phyloP scores from a whole-genome alignment of 64 coral and sea anemone genomes.

The Dendrophyllia cribrosa region DNA sequence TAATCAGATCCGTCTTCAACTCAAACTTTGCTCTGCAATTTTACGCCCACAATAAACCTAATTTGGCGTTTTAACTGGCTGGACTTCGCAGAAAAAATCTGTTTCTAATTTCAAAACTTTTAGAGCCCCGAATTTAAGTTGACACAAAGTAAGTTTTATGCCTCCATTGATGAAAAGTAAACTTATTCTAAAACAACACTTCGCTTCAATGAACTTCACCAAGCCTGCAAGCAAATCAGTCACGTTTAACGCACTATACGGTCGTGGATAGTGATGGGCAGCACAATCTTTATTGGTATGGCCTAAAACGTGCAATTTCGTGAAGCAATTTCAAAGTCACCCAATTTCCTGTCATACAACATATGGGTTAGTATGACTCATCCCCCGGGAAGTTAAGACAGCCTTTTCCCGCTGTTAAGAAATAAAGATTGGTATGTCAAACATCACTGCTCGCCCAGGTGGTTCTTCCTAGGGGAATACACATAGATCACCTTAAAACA shows the following conservation, averaged over 20 bases:
- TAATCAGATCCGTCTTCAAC: no score
- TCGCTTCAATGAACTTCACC: conserved; percentile 30
- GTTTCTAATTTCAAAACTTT: no score
- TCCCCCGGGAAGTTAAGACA: neutral
- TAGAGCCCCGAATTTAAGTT: no score
- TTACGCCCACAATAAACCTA: no score
- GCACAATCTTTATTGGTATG: neutral
- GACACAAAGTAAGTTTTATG: neutral
- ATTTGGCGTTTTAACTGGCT: no score
- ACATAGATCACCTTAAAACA: neutral
- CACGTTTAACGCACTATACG: conserved; percentile 4
- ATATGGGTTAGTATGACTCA: neutral
- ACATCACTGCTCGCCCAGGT: conserved; percentile 40
- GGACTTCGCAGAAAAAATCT: no score
- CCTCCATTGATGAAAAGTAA: neutral
- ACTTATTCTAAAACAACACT: conserved; percentile 12
- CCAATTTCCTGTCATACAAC: no score
- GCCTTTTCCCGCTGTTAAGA: neutral
- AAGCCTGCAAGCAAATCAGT: conserved; percentile 1
- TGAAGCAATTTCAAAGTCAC: no score
- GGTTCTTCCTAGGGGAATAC: conserved; percentile 29
- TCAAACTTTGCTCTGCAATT: no score
- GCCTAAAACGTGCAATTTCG: no score
- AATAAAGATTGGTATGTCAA: conserved; percentile 6
- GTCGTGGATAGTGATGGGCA: neutral